phyloP scores from a whole-genome alignment of 1,140 invertebrate genomes.

The Papilio glaucus region DNA sequence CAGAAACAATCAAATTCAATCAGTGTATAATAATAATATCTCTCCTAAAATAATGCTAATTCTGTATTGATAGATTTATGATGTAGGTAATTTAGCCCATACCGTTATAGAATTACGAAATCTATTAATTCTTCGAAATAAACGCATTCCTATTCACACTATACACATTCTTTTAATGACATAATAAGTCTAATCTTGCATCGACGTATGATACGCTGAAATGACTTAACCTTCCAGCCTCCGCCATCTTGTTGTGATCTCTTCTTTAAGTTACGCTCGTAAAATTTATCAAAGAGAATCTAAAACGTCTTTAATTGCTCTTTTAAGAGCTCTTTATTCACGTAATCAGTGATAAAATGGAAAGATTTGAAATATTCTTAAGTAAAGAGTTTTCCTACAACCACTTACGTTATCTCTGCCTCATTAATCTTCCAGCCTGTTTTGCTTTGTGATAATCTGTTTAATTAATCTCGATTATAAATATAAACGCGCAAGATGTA shows the following conservation, averaged over 20 bases:
- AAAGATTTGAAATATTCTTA: slow-evolving; percentile 13
- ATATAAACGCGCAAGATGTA: slow-evolving; percentile 14
- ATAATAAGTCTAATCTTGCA: too few species aligned
- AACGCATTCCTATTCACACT: too few species aligned
- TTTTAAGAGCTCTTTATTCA: background rate
- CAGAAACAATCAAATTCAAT: too few species aligned
- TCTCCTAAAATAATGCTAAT: too few species aligned
- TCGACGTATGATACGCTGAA: too few species aligned
- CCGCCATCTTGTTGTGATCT: background rate
- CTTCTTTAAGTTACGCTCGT: slow-evolving; percentile 6
- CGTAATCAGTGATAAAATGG: slow-evolving; percentile 21
- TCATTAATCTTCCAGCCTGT: slow-evolving; percentile 5
- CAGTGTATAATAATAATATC: too few species aligned
- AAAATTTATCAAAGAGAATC: slow-evolving; percentile 20
- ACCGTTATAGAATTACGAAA: too few species aligned
- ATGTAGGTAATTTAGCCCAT: too few species aligned
- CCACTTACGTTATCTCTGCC: slow-evolving; percentile 8
- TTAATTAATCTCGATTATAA: slow-evolving; percentile 17
- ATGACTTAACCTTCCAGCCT: background rate
- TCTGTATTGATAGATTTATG: too few species aligned
- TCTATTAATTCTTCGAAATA: too few species aligned
- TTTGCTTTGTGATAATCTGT: slow-evolving; percentile 16
- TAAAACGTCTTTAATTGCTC: slow-evolving; percentile 18
- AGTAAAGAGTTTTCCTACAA: slow-evolving; percentile 13
- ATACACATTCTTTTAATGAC: too few species aligned